phyloP scores from a whole-genome alignment of 2,888 invertebrate genomes.

The Drosophila tanythrix region DNA sequence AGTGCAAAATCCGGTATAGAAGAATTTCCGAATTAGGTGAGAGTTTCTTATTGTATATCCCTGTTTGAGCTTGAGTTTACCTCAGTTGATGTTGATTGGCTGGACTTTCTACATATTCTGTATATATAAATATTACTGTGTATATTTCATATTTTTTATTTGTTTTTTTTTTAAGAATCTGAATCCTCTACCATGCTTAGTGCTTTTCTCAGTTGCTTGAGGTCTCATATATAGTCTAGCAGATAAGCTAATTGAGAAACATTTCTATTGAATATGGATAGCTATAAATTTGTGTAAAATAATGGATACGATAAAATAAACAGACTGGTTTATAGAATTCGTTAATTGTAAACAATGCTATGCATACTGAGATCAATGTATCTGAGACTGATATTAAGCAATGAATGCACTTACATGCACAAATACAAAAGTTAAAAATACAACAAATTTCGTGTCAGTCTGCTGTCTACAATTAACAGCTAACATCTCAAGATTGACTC shows the following conservation, averaged over 20 bases:
- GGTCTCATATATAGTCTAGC: background rate
- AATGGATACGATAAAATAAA: background rate
- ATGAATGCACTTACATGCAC: conserved; percentile 25
- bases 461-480: conserved; percentile 7
- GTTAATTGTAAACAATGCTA: background rate
- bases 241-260: background rate
- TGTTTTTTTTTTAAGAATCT: background rate
- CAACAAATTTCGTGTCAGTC: conserved; percentile 3
- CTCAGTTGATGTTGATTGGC: background rate
- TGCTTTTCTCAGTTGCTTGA: background rate
- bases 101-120: background rate
- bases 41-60: background rate
- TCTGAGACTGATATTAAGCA: conserved; percentile 12
- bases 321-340: background rate
- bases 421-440: background rate
- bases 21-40: background rate
- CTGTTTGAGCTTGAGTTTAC: background rate
- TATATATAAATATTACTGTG: background rate
- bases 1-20: background rate
- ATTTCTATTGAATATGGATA: background rate
- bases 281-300: background rate
- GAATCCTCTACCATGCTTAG: background rate
- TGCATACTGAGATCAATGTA: background rate
- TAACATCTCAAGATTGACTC: conserved; percentile 28
- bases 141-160: too few relatives aligned